Conservation (phyloP, 2,888 invertebrate genomes). For the Trisateles emortualis region DNA sequence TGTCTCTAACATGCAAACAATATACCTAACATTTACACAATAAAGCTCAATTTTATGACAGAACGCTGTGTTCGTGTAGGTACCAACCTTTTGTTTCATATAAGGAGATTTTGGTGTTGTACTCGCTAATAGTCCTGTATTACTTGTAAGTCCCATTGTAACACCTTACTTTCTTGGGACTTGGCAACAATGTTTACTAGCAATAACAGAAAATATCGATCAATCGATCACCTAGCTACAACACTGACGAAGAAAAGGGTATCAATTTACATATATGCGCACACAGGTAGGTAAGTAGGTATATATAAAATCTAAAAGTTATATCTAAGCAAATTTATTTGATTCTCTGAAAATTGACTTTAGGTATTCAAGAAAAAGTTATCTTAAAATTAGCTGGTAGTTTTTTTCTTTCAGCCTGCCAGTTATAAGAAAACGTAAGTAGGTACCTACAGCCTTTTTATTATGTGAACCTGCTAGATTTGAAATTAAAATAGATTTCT, state of each 20-base stretch:
- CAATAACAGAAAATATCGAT: conserved; percentile 63
- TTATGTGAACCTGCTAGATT: no score
- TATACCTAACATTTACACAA: neutral
- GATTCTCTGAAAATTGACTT: no score
- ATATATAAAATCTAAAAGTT: no score
- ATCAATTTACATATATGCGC: no score
- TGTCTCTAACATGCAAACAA: neutral
- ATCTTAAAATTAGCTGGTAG: no score
- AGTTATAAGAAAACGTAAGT: no score
- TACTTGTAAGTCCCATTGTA: conserved; percentile 87
- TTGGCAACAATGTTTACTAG: conserved; percentile 8
- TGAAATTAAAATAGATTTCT: no score
- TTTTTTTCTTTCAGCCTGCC: no score
- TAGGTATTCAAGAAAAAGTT: no score
- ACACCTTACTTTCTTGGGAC: conserved; percentile 24
- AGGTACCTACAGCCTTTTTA: no score
- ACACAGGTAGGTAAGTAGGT: neutral
- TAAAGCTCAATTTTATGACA: neutral
- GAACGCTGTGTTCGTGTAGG: conserved; percentile 40
- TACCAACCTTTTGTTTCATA: conserved; percentile 67
- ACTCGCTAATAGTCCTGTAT: conserved; percentile 89
- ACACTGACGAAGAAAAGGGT: neutral
- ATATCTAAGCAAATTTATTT: no score
- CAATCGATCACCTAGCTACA: conserved; percentile 68
- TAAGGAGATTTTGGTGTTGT: conserved; percentile 77